Conservation (phyloP, 2,113 vertebrate species). For the Scomber scombrus region DNA sequence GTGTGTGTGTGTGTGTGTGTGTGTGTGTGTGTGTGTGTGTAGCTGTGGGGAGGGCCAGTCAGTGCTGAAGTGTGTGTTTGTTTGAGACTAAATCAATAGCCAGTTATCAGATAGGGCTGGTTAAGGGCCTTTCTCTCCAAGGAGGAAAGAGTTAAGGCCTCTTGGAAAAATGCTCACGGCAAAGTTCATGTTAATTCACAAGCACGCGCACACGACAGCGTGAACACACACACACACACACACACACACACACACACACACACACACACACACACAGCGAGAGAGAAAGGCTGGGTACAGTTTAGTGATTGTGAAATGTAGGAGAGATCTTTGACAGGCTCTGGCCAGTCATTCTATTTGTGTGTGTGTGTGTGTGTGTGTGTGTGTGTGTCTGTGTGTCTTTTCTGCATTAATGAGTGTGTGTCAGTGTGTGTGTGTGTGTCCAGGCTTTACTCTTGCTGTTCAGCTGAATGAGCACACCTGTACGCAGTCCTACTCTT, state of each 20-base stretch:
- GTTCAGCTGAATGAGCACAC: constrained; percentile 25
- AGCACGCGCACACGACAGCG: neutral
- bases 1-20: constrained; percentile 34
- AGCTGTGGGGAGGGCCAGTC: constrained; percentile 20
- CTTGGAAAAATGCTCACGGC: constrained; percentile 41
- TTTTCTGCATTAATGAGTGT: constrained; percentile 41
- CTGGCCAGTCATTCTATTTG: constrained; percentile 11
- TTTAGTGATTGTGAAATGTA: constrained; percentile 50
- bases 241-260: neutral
- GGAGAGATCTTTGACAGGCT: constrained; percentile 28
- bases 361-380: neutral
- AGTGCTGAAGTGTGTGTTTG: constrained; percentile 20
- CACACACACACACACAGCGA: constrained; percentile 29
- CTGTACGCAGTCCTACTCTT: constrained; percentile 34
- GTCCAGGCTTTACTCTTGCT: constrained; percentile 2
- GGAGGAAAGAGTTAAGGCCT: constrained; percentile 40
- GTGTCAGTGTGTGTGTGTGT: constrained; percentile 10
- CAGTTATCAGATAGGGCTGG: constrained; percentile 57
- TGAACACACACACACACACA: constrained; percentile 4
- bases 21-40: constrained; percentile 22
- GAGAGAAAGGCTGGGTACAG: constrained; percentile 3
- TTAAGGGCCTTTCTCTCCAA: constrained; percentile 40
- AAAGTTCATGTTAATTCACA: constrained; percentile 58
- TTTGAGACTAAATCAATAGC: constrained; percentile 68
- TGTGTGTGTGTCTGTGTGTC: constrained; percentile 1